Evolutionary conservation across 2,113 vertebrate species (phyloP).

Genomic region (Ellobius talpinus): DNA sequence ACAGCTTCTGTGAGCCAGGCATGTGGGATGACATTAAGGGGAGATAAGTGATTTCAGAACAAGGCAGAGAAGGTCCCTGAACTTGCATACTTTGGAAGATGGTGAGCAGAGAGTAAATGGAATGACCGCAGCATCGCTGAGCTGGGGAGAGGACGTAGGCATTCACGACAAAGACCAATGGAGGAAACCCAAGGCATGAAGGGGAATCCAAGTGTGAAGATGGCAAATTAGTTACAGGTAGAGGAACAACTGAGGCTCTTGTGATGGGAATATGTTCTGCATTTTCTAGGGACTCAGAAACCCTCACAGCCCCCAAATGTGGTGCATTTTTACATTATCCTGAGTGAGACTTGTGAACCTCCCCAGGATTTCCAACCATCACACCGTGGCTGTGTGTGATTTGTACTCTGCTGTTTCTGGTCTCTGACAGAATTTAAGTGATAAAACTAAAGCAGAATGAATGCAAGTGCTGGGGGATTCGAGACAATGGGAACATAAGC

Average conservation of each 20-base stretch:
- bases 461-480: too few species aligned
- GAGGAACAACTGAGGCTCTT: too few species aligned
- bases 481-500: not conserved
- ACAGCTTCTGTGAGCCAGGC: not conserved
- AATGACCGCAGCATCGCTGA: not conserved
- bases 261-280: accelerated
- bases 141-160: not conserved
- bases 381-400: not conserved
- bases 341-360: not conserved
- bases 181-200: not conserved
- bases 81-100: not conserved
- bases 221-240: not conserved
- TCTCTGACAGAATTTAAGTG: not conserved
- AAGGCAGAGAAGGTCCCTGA: not conserved
- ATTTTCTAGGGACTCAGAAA: not conserved
- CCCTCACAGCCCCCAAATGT: not conserved
- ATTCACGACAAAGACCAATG: not conserved
- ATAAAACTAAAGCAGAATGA: not conserved
- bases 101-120: not conserved
- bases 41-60: not conserved
- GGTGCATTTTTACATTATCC: not conserved
- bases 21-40: not conserved
- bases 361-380: not conserved
- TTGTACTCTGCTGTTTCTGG: not conserved
- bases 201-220: not conserved